These are phyloP conservation scores for Anastrepha obliqua DNA, from an alignment of 1,140 invertebrate genomes.

Conservation along the genomic window DNA sequence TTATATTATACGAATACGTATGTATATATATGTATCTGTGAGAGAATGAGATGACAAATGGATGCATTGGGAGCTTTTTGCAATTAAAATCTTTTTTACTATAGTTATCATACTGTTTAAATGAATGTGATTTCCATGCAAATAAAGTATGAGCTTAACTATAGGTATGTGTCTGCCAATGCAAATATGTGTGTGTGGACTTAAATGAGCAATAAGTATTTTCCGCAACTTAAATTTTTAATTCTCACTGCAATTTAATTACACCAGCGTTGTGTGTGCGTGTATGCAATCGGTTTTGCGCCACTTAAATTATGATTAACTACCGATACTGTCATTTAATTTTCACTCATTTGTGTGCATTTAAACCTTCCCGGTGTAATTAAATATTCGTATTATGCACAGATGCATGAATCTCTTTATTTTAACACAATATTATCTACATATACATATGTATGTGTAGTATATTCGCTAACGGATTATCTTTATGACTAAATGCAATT, in stretches of 20 bases:
- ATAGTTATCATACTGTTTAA: not conserved
- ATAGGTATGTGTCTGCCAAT: not conserved
- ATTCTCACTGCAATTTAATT: not conserved
- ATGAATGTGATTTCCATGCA: not conserved
- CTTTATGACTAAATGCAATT: not conserved
- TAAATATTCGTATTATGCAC: not conserved
- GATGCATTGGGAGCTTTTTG: not conserved
- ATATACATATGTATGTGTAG: not conserved
- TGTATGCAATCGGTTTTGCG: not conserved
- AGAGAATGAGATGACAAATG: no score
- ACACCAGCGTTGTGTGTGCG: not conserved
- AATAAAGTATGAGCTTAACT: not conserved
- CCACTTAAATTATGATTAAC: conserved; percentile 36
- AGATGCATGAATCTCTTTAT: not conserved
- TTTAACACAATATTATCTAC: conserved; percentile 8
- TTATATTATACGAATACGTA: not conserved
- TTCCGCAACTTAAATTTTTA: not conserved
- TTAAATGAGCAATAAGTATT: not conserved
- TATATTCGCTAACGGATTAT: not conserved
- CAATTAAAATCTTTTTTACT: not conserved
- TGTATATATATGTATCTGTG: not conserved
- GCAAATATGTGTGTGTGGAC: not conserved
- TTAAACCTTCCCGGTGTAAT: conserved; percentile 40
- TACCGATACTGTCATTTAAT: not conserved
- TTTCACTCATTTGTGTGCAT: conserved; percentile 2